Base-by-base conservation (phyloP, 2,888 invertebrate species). In the Folsomia candida region DNA sequence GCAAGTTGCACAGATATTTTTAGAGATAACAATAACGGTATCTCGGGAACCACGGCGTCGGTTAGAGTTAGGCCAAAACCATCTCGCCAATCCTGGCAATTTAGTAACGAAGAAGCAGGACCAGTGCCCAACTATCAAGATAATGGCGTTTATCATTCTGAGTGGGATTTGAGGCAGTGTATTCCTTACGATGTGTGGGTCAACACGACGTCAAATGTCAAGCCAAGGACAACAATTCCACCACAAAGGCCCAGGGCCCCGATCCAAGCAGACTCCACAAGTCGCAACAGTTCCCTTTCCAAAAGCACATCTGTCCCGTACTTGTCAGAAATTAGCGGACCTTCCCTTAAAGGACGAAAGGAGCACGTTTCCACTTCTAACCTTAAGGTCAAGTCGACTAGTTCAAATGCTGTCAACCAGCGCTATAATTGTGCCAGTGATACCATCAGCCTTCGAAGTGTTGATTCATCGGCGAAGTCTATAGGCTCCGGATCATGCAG, bases 161-260 rank as follows among this genome's bases (percentile, higher is more conserved):
- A 79, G 27, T 79, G 79, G 79, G 79, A 79, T 28, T 61, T 79
- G 57, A 51, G 79, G 60, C 76, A 78, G 47, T 78, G 74, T 64
- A 77, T 76, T 74, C 76, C 77, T 2, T 79, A 79, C 64, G 79
- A 79, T 65, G 71, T 77, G 29, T 79, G 79, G 79, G 73, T 79
- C 27, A 75, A 69, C 51, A 63, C 72, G 1, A 74, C 76, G 6
- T 68, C 63, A 47, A 69, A 76, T 51, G 73, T 76, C 2, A 76
- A 72, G 54, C 73, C 76, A 0, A 29, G 73, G n/a, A 47, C 64
- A 37, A 69, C 47, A 4, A 2, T 62, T 2, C 51, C 67, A 24
- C 47, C 18, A 51, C n/a, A 18, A 6, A 6, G 51, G 29, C 24
- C 64, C 4, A 64, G 51, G 20, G 24, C 64, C 51, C 64, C 64